Base-by-base conservation (phyloP, 2,888 invertebrate species). In the Lathronympha strigana region DNA sequence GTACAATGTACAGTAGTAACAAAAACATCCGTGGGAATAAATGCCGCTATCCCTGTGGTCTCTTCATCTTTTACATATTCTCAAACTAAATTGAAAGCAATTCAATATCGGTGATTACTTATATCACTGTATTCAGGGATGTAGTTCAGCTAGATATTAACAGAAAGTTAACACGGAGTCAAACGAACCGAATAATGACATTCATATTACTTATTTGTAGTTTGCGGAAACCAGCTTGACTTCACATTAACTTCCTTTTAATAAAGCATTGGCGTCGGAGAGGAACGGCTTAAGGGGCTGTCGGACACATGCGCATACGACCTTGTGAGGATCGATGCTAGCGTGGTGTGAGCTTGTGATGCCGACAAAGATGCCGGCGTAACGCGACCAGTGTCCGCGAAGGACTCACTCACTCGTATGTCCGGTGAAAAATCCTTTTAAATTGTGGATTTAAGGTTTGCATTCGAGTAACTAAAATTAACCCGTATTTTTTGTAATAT, bases 181-280 rank as follows among this genome's bases (percentile, higher is more conserved):
- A 25, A 47, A 23, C 47, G 47, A n/a, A 13, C 23, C 23, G 21
- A 4, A 23, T 36, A 19, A 19, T 51, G 36, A 21, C 53, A 36
- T 21, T 28, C 25, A 19, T 21, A 28, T 15, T 38, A 53, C n/a
- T n/a, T 13, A 15, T 21, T 23, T 21, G 19, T 19, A 55, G 63
- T 63, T 33, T 51, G 43, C 63, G 63, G 63, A 64, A 64, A 51
- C 25, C 50, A 36, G 58, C 64, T 21, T 45, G 64, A 45, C 64
- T 60, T 53, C 45, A 58, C 40, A 49, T 49, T 63, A 57, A 63
- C 55, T 63, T 57, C 49, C 63, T 55, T 49, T 31, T 63, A 38
- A 47, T 17, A 21, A 45, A 31, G 8, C 21, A 31, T 9, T n/a
- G 4, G 5, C 19, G 21, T 8, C 36, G 19, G 9, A n/a, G 9